Conservation (phyloP, 2,113 vertebrate genomes). For the Oncorhynchus nerka region DNA sequence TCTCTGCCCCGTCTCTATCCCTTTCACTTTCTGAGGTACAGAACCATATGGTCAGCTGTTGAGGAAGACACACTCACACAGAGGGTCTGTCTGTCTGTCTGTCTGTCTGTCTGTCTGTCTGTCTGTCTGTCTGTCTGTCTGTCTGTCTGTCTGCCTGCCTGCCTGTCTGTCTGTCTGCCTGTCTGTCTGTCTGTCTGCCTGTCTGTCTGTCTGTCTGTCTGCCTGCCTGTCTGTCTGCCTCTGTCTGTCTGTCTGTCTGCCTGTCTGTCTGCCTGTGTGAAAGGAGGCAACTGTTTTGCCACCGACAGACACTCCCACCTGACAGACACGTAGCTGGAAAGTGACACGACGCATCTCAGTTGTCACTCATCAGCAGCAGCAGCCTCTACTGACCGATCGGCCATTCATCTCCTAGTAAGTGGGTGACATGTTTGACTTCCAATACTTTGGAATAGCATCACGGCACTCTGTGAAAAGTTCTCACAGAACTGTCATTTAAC, state of each 20-base stretch:
- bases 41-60: conserved; percentile 43
- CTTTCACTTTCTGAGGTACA: conserved; percentile 26
- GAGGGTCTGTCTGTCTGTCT: not conserved
- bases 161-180: conserved; percentile 34
- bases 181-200: conserved; percentile 35
- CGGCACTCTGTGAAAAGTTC: conserved; percentile 55
- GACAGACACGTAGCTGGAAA: conserved; percentile 55
- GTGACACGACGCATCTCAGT: conserved; percentile 64
- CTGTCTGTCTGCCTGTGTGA: conserved; percentile 42
- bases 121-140: not conserved
- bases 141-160: conserved; percentile 46
- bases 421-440: conserved; percentile 55
- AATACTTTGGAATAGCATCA: conserved; percentile 28
- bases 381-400: conserved; percentile 53
- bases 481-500: conserved; percentile 32
- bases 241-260: not conserved
- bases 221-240: not conserved
- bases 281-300: conserved; percentile 57
- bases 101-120: conserved; percentile 42
- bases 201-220: no score
- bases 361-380: conserved; percentile 67
- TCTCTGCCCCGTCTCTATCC: conserved; percentile 6
- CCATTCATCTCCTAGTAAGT: conserved; percentile 68
- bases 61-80: conserved; percentile 7
- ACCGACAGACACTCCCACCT: conserved; percentile 39